Percentiles rank a stretch among this genome's conserved stretches.
Conservation (phyloP, 2,797 vertebrate species). For the Phataginus tricuspis region DNA sequence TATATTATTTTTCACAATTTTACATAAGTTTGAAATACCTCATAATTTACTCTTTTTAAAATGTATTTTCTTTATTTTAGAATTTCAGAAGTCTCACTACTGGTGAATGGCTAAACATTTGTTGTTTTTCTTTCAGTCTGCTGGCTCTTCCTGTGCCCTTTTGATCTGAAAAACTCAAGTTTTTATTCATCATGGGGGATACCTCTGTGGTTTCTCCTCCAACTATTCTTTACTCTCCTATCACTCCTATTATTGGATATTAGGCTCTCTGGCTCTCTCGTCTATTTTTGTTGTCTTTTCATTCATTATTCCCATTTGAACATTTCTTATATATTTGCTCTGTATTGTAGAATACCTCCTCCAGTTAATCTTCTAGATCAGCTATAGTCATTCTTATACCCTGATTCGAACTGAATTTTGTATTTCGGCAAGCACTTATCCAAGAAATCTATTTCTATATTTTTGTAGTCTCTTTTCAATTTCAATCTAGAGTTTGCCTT, state of each 20-base stretch:
- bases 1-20: background rate
- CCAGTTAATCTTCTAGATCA: background rate
- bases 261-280: background rate
- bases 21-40: background rate
- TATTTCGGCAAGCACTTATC: background rate
- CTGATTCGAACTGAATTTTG: background rate
- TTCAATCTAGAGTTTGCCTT: background rate
- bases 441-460: background rate
- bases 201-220: background rate
- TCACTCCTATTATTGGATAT: background rate
- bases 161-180: background rate
- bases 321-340: background rate
- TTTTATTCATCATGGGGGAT: background rate
- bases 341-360: background rate
- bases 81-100: background rate
- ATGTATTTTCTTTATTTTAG: background rate
- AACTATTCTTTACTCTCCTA: background rate
- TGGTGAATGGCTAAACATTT: background rate
- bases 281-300: background rate
- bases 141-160: background rate
- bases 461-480: background rate
- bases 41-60: background rate
- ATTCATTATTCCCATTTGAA: background rate
- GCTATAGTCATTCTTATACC: background rate
- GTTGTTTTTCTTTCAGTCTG: background rate